A percentile compares a stretch with the other conserved stretches of the same genome.
These are phyloP conservation scores for Odontocerum albicorne DNA, from an alignment of 2,888 invertebrate species.

Conservation along the genomic window DNA sequence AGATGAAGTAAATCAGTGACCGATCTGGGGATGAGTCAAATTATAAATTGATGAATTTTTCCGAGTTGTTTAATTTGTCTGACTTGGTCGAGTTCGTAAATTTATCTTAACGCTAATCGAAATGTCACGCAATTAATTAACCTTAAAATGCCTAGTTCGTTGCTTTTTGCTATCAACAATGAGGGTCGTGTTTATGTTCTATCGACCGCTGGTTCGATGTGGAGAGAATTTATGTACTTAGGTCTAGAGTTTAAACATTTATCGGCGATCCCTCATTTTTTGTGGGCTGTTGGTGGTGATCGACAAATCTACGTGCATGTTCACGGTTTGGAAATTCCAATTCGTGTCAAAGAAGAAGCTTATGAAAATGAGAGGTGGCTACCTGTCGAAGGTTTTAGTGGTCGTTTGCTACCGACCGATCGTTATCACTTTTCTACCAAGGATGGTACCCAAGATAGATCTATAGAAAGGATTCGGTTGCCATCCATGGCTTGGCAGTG, in stretches of 20 bases:
- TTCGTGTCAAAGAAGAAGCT: conserved; percentile 85
- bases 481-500: conserved; percentile 97
- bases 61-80: too few relatives aligned
- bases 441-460: conserved; percentile 78
- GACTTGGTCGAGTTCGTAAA: too few relatives aligned
- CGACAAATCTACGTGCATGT: conserved; percentile 92
- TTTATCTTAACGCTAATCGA: too few relatives aligned
- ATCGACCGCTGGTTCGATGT: conserved; percentile 77
- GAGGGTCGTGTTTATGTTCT: conserved; percentile 86
- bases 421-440: conserved; percentile 82
- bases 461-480: conserved; percentile 78
- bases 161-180: conserved; percentile 83
- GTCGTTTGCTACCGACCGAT: conserved; percentile 83
- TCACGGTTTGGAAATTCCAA: conserved; percentile 86
- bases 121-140: too few relatives aligned
- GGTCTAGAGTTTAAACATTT: conserved; percentile 89
- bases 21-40: too few relatives aligned
- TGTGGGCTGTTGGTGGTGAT: conserved; percentile 94
- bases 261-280: conserved; percentile 79
- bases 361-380: conserved; percentile 95
- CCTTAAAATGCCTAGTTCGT: conserved; percentile 70
- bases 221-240: conserved; percentile 84
- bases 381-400: conserved; percentile 85
- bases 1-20: too few relatives aligned
- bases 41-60: too few relatives aligned